Evolutionary conservation across 2,797 vertebrate species (phyloP), one percentile per base, ranked within the genome.

Genomic region (Syndactyla subalaris): DNA sequence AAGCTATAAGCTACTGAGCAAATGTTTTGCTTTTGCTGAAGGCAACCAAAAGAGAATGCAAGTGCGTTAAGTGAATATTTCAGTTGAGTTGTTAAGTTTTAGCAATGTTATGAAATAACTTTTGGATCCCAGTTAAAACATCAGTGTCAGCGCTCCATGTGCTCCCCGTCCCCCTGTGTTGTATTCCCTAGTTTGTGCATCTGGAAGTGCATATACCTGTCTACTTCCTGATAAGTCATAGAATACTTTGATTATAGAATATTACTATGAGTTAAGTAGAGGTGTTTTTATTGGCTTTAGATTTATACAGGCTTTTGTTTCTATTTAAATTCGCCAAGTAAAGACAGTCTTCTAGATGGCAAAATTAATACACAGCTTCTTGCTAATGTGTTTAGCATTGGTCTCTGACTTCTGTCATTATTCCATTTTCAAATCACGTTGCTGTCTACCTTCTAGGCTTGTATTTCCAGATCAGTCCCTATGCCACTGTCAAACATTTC

Each of bases 391-490:
- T 84, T 74, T 73, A 46, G 46, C 41, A 36, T 16, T 72, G 34
- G 15, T 88, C 48, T 95, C 39, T 52, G 48, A 59, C 36, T 75
- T 86, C 3, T 34, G 17, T 48, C 22, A 48, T 36, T 23, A 22
- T 72, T 87, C 48, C 22, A 4, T 45, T 52, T 76, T 83, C 54
- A 89, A 76, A 51, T 76, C 16, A 11, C 80, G 19, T 88, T 90
- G 32, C 54, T 82, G 26, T 95, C n/a, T 94, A 26, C 46, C 52
- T 95, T 95, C 71, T 96, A 98, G 98, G 97, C 98, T 93, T 97
- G 98, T 98, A 97, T 99, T 97, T 97, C 98, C 92, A 99, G 99
- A 96, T 98, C 98, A 74, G 97, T 98, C 92, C 98, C 99, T 57
- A 97, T 98, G 90, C 98, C 98, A 78, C 94, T 98, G 93, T 98